Base-by-base conservation (phyloP, 37 sponge, comb jelly and placozoan species). In the Halisarca cf. caerulea region DNA sequence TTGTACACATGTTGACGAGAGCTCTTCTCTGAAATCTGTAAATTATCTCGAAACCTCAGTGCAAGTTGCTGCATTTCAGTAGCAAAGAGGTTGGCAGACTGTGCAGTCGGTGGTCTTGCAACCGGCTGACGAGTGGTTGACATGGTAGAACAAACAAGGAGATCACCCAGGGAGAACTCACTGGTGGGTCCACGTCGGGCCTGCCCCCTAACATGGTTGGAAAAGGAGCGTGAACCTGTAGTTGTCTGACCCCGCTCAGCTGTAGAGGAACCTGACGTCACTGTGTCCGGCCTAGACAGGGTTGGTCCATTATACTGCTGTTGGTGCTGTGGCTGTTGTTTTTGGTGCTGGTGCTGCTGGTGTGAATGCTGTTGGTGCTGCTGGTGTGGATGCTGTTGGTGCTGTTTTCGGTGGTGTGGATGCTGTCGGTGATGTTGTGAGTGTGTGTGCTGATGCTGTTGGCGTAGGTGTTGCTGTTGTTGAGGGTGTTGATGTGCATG, bases 11-110 rank as follows among this genome's bases (percentile, higher is more conserved):
- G 77, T 2, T 74, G 77, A 40, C n/a, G 28, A n/a, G 80, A 5
- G 36, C 59, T 80, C 80, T 80, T 80, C 88, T 88, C 78, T 17
- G 88, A 35, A n/a, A 91, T 27, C 40, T 38, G 6, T 15, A 73
- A 83, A 27, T 83, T 44, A 3, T 66, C 91, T 40, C 61, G 85
- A 30, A 91, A 91, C 59, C 85, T 68, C 38, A 45, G 34, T 20
- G 74, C 51, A 41, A 91, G 66, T 78, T 88, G 88, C 27, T 87
- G 80, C 43, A 87, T 23, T 37, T 74, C 77, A 25, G 45, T 44
- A 37, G n/a, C 44, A 23, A 74, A 43, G 43, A 74, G 77, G 7
- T 43, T 25, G 18, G 15, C 39, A 41, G 45, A 44, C 15, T 7
- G 2, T n/a, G n/a, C 36, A 36, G 43, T 9, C 21, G 43, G 17